Base-by-base conservation (phyloP, 2,113 vertebrate species). In the Apodemus sylvaticus region DNA sequence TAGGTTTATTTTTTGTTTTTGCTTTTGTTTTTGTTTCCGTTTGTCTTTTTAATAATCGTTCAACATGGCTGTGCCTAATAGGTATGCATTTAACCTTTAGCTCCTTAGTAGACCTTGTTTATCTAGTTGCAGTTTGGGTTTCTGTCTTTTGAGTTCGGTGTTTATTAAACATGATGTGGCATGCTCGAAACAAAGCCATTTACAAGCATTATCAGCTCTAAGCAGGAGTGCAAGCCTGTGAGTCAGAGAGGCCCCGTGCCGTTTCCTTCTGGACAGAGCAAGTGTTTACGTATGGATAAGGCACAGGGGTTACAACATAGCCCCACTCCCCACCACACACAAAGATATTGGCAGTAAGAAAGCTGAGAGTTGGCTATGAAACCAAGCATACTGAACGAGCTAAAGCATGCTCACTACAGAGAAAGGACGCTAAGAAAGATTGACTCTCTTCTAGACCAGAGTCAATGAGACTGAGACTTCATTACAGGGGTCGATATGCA, bases 61-160 rank as follows among this genome's bases (percentile, higher is more conserved):
- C 45, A 31, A 55, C 8, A 92, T 34, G 89, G 16, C 14, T 66
- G 16, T 4, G 7, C 36, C 96, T 89, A 91, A 42, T 39, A 92
- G 11, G 34, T 39, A 79, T 96, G 31, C 62, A 36, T 95, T 96
- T 89, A 90, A 48, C 7, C 53, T 93, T 94, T 73, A 88, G 45
- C n/a, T 0, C 16, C 31, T 22, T 79, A 7, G 26, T 87, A n/a
- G 51, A 55, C 86, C 48, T 87, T 87, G 7, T 73, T 83, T 73
- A 78, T 36, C 74, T 93, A 45, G 73, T 87, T 89, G 11, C 71
- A 36, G 29, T 82, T 89, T 58, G 12, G 2, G 48, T 92, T 58
- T 96, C 66, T 53, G 6, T 92, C 68, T 94, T 94, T 71, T 89
- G 17, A 93, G 42, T 87, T 88, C 74, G 11, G 22, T 19, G 36